Evolutionary conservation across 2,113 vertebrate genomes (phyloP), one percentile per base, ranked within the genome.

Genomic region (Butastur rufipennis): DNA sequence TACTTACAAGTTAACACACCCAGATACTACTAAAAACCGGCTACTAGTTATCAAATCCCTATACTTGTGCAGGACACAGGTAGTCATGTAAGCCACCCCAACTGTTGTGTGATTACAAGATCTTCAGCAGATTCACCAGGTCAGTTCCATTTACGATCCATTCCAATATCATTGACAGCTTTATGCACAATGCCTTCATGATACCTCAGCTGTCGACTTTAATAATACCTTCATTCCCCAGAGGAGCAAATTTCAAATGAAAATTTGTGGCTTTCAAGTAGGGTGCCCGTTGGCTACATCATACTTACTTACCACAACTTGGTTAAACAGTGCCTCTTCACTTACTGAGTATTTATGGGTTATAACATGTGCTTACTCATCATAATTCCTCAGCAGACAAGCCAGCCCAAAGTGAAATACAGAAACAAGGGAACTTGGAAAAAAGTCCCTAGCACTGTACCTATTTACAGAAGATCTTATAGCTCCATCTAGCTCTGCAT

Each of bases 401-500:
- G 47, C 71, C 59, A 74, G 80, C 29, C 81, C 86, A 90, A 81
- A 72, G 40, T 48, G 48, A 96, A 92, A 81, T 27, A 55, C 22
- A 43, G 47, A 81, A 89, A 80, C 88, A 83, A 43, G 25, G 70
- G 36, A 50, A 83, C 53, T 52, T 96, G 50, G 48, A 82, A 79
- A 58, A 70, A 70, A 92, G 50, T 75, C 65, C 74, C 80, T 45
- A 75, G 78, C 52, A 68, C 78, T 38, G 31, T 23, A 89, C 63
- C 73, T 91, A 72, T 40, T 97, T 86, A 98, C 95, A 80, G 63
- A 95, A 98, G 98, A 98, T 98, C 97, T 98, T 97, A 97, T 68
- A 98, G 98, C 98, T 98, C 98, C 98, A 98, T 97, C 98, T 98
- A 98, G 98, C 98, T 98, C 98, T 95, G 81, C 82, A 88, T 4